phyloP scores from a whole-genome alignment of 2,113 vertebrate genomes.

The Indicator maculatus region DNA sequence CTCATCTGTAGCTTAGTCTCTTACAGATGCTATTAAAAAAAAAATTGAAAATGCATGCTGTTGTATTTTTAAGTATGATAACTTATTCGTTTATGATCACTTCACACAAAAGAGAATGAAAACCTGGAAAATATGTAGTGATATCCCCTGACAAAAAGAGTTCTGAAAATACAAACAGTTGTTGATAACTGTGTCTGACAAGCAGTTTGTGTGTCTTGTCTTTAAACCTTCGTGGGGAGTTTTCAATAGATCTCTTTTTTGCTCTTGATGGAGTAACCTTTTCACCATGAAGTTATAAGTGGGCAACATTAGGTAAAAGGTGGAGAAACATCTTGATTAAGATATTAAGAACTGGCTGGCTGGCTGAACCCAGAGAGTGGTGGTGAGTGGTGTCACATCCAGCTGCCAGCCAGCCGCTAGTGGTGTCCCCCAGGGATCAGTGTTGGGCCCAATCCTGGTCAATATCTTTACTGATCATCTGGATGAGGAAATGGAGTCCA shows the following conservation, averaged over 20 bases:
- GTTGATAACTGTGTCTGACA: slow-evolving; percentile 4
- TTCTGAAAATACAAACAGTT: slow-evolving; percentile 46
- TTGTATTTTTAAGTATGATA: neutral
- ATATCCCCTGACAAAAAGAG: neutral
- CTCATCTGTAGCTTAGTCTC: neutral
- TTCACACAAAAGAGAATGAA: slow-evolving; percentile 5
- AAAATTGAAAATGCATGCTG: neutral
- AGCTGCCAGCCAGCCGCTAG: no score
- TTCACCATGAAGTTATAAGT: neutral
- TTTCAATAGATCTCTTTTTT: neutral
- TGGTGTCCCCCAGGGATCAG: no score
- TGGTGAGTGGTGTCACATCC: no score
- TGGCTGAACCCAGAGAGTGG: no score
- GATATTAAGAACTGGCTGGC: no score
- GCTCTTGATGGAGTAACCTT: neutral
- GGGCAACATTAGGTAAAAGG: neutral
- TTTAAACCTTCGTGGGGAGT: neutral
- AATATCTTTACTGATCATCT: no score
- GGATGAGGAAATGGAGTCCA: no score
- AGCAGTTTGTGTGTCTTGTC: slow-evolving; percentile 23
- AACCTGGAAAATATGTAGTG: neutral
- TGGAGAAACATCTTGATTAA: neutral
- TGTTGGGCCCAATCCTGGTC: no score
- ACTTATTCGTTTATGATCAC: slow-evolving; percentile 24
- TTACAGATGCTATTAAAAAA: neutral